A percentile compares a stretch with the other conserved stretches of the same genome.
Evolutionary conservation across 2,113 vertebrate species (phyloP).

Genomic region (Cottus gobio): DNA sequence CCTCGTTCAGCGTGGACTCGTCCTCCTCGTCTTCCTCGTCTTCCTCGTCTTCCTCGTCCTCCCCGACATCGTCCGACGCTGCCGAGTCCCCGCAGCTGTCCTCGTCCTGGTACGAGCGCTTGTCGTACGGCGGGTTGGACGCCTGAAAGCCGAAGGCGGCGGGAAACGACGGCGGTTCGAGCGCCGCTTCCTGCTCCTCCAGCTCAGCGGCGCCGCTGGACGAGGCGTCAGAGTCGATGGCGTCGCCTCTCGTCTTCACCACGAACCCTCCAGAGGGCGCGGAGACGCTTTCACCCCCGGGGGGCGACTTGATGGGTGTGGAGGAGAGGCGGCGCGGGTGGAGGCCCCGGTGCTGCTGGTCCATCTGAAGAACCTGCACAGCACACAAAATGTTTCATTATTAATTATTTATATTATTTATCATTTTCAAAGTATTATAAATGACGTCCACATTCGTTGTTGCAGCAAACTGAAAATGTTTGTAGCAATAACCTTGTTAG

Average conservation of each 20-base stretch:
- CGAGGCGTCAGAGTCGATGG: conserved; percentile 30
- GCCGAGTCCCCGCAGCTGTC: conserved; percentile 35
- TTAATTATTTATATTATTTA: no score
- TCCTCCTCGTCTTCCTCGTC: conserved; percentile 67
- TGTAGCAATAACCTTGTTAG: no score
- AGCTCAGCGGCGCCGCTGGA: conserved; percentile 68
- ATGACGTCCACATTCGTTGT: background rate
- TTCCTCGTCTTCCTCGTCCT: conserved; percentile 59
- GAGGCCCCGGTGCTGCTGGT: conserved; percentile 77
- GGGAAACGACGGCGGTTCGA: conserved; percentile 38
- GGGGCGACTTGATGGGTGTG: conserved; percentile 89
- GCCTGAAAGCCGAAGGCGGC: conserved; percentile 60
- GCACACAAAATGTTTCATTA: no score
- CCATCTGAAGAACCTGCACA: conserved; percentile 83
- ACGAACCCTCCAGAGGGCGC: background rate
- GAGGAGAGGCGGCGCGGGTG: conserved; percentile 88
- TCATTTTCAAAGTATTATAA: background rate
- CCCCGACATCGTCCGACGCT: conserved; percentile 49
- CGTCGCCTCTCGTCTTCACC: background rate
- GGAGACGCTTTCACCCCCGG: conserved; percentile 1
- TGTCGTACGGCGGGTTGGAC: conserved; percentile 74
- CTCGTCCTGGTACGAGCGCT: conserved; percentile 76
- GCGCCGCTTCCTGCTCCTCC: conserved; percentile 74
- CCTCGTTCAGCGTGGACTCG: conserved; percentile 73
- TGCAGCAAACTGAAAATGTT: no score